Percentiles rank a stretch among this genome's conserved stretches.
These are phyloP conservation scores for Diaperis boleti DNA, from an alignment of 2,888 invertebrate species.

Conservation along the genomic window DNA sequence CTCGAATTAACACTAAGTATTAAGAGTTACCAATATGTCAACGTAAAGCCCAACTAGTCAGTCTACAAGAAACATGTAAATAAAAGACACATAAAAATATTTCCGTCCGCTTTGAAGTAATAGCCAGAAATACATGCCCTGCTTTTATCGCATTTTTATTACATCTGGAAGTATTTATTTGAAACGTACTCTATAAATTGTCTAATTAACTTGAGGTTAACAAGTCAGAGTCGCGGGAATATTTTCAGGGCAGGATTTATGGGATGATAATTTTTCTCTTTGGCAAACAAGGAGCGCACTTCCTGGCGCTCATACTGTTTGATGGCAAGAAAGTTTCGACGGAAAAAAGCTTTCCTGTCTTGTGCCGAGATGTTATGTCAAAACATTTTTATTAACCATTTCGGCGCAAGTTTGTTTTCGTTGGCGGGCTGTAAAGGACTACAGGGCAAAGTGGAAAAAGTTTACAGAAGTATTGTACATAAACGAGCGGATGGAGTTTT, in stretches of 20 bases:
- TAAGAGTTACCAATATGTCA: conserved; percentile 27
- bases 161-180: conserved; percentile 26
- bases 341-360: conserved; percentile 15
- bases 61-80: conserved; percentile 11
- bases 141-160: conserved; percentile 32
- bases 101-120: conserved; percentile 30
- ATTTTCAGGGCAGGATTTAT: conserved; percentile 18
- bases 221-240: neutral
- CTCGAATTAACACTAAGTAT: conserved; percentile 7
- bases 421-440: conserved; percentile 5
- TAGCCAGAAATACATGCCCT: conserved; percentile 24
- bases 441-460: neutral
- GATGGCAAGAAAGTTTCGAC: conserved; percentile 9
- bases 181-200: conserved; percentile 24
- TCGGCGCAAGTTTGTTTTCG: conserved; percentile 22
- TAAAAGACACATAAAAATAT: conserved; percentile 29
- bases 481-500: neutral
- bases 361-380: conserved; percentile 18
- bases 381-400: conserved; percentile 30
- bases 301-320: conserved; percentile 15
- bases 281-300: conserved; percentile 21
- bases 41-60: conserved; percentile 18
- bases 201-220: conserved; percentile 22
- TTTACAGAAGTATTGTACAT: neutral
- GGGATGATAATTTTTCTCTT: conserved; percentile 19